Evolutionary conservation across 1,140 invertebrate genomes (phyloP), one percentile per base, ranked within the genome.

Genomic region (Diorhabda carinulata): DNA sequence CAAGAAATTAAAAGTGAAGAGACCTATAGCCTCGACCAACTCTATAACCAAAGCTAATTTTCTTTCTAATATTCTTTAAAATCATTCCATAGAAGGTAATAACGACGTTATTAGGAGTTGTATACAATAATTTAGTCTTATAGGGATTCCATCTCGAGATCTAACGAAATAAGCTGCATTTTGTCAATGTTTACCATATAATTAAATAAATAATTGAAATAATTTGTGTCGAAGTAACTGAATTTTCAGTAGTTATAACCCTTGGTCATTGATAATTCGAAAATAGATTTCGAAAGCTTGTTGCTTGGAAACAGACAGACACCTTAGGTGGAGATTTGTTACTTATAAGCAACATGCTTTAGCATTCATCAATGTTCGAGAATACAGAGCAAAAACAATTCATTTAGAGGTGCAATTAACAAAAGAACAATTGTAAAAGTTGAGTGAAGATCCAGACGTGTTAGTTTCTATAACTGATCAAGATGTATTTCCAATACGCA

Each of bases 381-480:
- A 9, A 2, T 52, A 52, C 5, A 52, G 5, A 6, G 9, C 5
- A 5, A 52, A 61, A 61, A 61, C 41, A 40, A 61, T 61, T 61
- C 42, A 61, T 61, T 61, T 61, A 41, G 42, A 61, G 10, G n/a
- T 61, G 4, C 60, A 61, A 41, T 10, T 61, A 61, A 42, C 4
- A 61, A 61, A 61, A 40, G 40, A 61, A 61, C 60, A 61, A 61
- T 61, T 8, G 4, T 2, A 41, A 42, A 61, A 61, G 41, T 61
- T 61, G 9, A 61, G 42, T 42, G 60, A 61, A 61, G 3, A 61
- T 42, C 41, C 60, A 61, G 60, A 47, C 3, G n/a, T 61, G 60
- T 61, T 61, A 61, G 60, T 61, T 61, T 42, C 40, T 40, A 61
- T 61, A 61, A 25, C 60, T 61, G 60, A 61, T 42, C 4, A 61